Percentiles rank a stretch among this genome's conserved stretches.
Conservation (phyloP, 2,888 invertebrate species). For the Drosophila leonis region DNA sequence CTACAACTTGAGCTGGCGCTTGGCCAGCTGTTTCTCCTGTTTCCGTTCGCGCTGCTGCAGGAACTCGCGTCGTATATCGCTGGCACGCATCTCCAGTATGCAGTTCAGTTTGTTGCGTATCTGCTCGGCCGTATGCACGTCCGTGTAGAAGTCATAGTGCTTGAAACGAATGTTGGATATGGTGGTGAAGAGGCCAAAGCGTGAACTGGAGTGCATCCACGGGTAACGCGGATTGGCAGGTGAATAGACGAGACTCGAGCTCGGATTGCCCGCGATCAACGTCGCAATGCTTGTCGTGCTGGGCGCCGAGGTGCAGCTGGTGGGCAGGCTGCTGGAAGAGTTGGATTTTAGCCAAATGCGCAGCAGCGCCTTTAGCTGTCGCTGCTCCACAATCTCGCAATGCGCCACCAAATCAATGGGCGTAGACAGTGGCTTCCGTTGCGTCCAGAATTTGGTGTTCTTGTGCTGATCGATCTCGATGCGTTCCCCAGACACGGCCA, state of each 20-base stretch:
- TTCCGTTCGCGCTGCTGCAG: conserved; percentile 89
- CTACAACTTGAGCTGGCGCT: conserved; percentile 83
- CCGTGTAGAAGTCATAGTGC: conserved; percentile 95
- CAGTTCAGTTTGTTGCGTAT: conserved; percentile 95
- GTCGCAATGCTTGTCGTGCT: conserved; percentile 53
- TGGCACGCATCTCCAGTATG: conserved; percentile 93
- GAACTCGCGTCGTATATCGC: conserved; percentile 93
- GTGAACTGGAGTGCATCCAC: conserved; percentile 45
- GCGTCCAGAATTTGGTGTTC: conserved; percentile 88
- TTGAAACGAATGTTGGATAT: conserved; percentile 88
- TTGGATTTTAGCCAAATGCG: conserved; percentile 88
- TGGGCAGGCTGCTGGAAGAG: conserved; percentile 72
- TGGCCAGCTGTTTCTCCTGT: conserved; percentile 77
- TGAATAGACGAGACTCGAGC: conserved; percentile 50
- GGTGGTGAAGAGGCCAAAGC: conserved; percentile 60
- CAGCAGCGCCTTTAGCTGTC: conserved; percentile 90
- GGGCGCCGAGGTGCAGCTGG: conserved; percentile 66
- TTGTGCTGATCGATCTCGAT: conserved; percentile 94
- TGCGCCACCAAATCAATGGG: conserved; percentile 94
- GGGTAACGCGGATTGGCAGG: conserved; percentile 80
- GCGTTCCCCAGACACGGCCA: conserved; percentile 95
- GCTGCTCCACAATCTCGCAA: conserved; percentile 93
- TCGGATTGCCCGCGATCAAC: conserved; percentile 38
- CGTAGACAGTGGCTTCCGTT: conserved; percentile 93
- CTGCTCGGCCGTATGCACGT: conserved; percentile 90